Evolutionary conservation across 2,797 vertebrate species (phyloP).

Genomic region (Xerus rutilus): DNA sequence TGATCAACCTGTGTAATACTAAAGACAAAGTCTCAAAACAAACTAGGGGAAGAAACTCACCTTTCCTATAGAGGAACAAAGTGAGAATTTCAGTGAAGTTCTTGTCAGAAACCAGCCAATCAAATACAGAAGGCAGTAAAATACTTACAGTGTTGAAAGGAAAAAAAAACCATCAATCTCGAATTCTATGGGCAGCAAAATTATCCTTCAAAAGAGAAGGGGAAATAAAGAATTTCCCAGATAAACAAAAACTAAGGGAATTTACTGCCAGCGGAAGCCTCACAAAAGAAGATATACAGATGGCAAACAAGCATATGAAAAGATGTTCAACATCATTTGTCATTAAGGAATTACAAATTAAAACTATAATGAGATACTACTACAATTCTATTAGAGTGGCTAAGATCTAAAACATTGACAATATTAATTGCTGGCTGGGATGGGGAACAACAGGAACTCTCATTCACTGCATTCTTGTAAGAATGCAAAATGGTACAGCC

Average conservation of each 20-base stretch:
- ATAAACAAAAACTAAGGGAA: slow-evolving; percentile 56
- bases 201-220: slow-evolving; percentile 46
- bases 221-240: slow-evolving; percentile 62
- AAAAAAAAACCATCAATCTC: background rate
- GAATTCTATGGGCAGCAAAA: slow-evolving; percentile 59
- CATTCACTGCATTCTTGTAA: background rate
- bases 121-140: slow-evolving; percentile 25
- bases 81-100: background rate
- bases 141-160: slow-evolving; percentile 50
- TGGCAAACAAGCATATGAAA: slow-evolving; percentile 49
- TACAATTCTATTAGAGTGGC: background rate
- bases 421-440: slow-evolving; percentile 33
- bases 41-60: background rate
- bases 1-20: background rate
- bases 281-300: slow-evolving; percentile 56
- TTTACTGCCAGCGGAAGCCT: slow-evolving; percentile 41
- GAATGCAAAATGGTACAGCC: background rate
- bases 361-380: slow-evolving; percentile 35
- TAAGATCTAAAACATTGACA: background rate
- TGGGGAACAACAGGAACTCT: background rate
- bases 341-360: slow-evolving; percentile 49
- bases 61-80: background rate
- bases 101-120: slow-evolving; percentile 22
- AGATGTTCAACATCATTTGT: slow-evolving; percentile 12
- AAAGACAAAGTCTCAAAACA: background rate